phyloP scores from a whole-genome alignment of 2,113 vertebrate species.

The Ia io region DNA sequence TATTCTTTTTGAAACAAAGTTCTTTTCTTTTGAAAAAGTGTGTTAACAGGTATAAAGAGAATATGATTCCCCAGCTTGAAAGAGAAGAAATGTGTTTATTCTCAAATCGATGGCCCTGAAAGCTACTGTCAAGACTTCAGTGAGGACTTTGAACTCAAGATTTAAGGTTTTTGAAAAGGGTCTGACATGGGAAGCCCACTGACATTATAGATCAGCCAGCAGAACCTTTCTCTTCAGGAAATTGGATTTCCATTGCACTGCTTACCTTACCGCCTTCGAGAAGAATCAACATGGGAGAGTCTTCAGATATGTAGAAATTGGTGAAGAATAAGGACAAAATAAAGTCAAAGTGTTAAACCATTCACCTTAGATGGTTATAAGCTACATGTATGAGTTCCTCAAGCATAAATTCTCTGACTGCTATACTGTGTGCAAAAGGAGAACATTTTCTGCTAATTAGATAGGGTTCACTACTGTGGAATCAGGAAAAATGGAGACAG shows the following conservation, averaged over 20 bases:
- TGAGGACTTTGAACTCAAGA: constrained; percentile 51
- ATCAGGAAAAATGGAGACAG: background rate
- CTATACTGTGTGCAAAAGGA: constrained; percentile 39
- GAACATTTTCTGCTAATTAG: constrained; percentile 43
- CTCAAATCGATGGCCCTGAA: constrained; percentile 14
- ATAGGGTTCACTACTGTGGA: background rate
- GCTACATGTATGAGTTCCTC: constrained; percentile 29
- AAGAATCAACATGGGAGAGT: constrained; percentile 32
- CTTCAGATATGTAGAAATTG: constrained; percentile 21
- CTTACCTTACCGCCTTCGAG: constrained; percentile 44
- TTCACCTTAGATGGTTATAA: constrained; percentile 41
- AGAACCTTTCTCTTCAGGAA: constrained; percentile 25
- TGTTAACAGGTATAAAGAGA: constrained; percentile 50
- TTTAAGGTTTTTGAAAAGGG: constrained; percentile 40
- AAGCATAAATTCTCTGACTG: constrained; percentile 32
- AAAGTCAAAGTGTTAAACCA: constrained; percentile 44
- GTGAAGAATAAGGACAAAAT: constrained; percentile 51
- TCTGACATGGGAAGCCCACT: background rate
- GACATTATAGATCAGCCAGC: background rate
- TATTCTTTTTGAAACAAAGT: background rate
- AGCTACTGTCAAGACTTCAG: constrained; percentile 31
- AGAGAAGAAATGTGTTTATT: constrained; percentile 41
- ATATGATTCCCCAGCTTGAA: constrained; percentile 28
- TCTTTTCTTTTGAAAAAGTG: constrained; percentile 38
- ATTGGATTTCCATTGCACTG: constrained; percentile 47